Evolutionary conservation across 1,140 invertebrate species (phyloP), one percentile per base, ranked within the genome.

Genomic region (Dendrolimus kikuchii): DNA sequence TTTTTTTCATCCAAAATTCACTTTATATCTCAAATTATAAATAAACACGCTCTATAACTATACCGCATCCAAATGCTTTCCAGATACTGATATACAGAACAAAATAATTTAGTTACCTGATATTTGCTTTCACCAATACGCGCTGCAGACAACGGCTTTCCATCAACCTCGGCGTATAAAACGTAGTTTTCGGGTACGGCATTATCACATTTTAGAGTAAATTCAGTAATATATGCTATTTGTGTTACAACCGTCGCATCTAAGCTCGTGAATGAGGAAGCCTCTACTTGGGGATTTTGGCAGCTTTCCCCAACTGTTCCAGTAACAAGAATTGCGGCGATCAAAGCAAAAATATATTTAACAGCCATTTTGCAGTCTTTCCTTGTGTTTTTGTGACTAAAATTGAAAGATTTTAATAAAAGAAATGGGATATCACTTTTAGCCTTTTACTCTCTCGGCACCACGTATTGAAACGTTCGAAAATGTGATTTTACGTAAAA

Each of bases 241-340:
- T 94, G 92, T 46, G 93, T 93, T 2, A 98, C 90, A 56, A 98
- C 92, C 46, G 96, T 97, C 5, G 94, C 95, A 90, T 98, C 96
- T 77, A 93, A 90, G 5, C 96, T 97, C 46, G 96, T 96, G 86
- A 98, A 98, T 0, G 92, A 90, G 10, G 88, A 90, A 3, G 92
- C 89, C 55, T 89, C 89, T 6, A 93, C 90, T 81, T 93, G 85
- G 66, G 92, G 88, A 83, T 92, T 89, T 68, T 85, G 77, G 68
- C 92, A 93, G 47, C 78, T 76, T 54, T 80, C 62, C n/a, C 69
- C 77, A 6, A 61, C 64, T 1, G 60, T 60, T 41, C 64, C 59
- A 56, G 69, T 66, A 5, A 69, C 53, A 23, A 71, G 57, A n/a
- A 68, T 65, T 36, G 80, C 38, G 37, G 70, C 60, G 49, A 76